These are phyloP conservation scores for Arenaria interpres DNA, from an alignment of 2,113 vertebrate genomes.

Conservation along the genomic window DNA sequence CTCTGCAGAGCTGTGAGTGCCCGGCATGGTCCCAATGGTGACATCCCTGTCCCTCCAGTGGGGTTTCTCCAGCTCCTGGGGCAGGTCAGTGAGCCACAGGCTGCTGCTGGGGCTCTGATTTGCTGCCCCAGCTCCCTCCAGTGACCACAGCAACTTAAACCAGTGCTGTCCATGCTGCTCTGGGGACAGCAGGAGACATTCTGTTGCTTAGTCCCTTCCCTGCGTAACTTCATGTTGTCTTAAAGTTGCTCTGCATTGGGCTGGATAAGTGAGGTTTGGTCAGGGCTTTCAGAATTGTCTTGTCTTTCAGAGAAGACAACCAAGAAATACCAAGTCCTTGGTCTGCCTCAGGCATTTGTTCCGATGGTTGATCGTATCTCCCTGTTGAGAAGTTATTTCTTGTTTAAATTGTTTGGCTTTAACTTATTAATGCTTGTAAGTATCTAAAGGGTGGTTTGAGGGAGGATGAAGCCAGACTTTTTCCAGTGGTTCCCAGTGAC, in stretches of 20 bases:
- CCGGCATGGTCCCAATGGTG: background rate
- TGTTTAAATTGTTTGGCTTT: background rate
- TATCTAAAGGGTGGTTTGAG: too few species aligned
- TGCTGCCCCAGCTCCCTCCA: background rate
- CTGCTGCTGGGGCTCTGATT: background rate
- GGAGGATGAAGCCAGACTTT: too few species aligned
- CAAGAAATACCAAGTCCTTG: background rate
- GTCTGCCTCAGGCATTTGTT: background rate
- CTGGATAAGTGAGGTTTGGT: background rate
- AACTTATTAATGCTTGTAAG: background rate
- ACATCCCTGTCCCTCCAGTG: background rate
- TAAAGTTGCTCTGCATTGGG: background rate
- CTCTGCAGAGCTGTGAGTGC: background rate
- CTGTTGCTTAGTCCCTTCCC: too few species aligned
- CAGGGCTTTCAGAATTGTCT: background rate
- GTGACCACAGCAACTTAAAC: background rate
- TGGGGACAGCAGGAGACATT: background rate
- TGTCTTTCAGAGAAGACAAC: background rate
- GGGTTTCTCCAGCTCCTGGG: background rate
- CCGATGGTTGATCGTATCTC: background rate
- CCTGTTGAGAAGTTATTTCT: background rate
- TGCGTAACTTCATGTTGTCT: background rate
- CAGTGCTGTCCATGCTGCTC: fast-evolving
- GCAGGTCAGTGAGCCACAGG: background rate
- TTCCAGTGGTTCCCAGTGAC: too few species aligned